Evolutionary conservation across 1,140 invertebrate species (phyloP), one percentile per base, ranked within the genome.

Genomic region (Andrena cerasifolii): DNA sequence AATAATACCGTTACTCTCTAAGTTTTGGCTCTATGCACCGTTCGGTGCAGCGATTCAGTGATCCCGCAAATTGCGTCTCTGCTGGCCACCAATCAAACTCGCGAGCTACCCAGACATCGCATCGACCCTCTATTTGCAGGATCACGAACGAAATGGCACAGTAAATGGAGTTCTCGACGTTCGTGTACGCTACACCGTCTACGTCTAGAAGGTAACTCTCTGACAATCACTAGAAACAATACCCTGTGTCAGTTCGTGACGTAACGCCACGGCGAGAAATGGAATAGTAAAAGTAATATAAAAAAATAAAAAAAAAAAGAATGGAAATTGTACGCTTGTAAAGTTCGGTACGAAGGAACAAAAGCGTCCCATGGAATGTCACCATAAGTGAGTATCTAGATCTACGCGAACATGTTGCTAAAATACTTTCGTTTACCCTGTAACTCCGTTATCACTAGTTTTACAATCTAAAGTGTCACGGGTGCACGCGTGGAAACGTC

Each of bases 171-270:
- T 40, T 40, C 36, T 40, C 36, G 36, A 40, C 36, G 36, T 40
- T 40, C 12, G 18, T n/a, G n/a, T 36, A 36, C n/a, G 31, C 31
- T 28, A 40, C 56, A 21, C 24, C n/a, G 36, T 51, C 18, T 51
- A 65, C 28, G 8, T 56, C 53, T n/a, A 31, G 54, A 58, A 76
- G 49, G 47, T 82, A 82, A 79, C 54, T 40, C 59, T 71, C 14
- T 66, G 63, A 47, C 68, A 43, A 82, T 82, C 79, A 82, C 74
- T 72, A 82, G 70, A 73, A 82, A 79, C 26, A 74, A 83, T 83
- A 83, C 82, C 82, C 82, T 83, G 82, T 63, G 26, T 82, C 63
- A 40, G 36, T 40, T 40, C 36, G 36, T 40, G 51, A 26, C 26
- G 3, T 12, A 28, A 26, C 12, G 45, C n/a, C 43, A 49, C 4